These are phyloP conservation scores for Mormyrus lacerda DNA, from an alignment of 2,113 vertebrate genomes.

Conservation along the genomic window DNA sequence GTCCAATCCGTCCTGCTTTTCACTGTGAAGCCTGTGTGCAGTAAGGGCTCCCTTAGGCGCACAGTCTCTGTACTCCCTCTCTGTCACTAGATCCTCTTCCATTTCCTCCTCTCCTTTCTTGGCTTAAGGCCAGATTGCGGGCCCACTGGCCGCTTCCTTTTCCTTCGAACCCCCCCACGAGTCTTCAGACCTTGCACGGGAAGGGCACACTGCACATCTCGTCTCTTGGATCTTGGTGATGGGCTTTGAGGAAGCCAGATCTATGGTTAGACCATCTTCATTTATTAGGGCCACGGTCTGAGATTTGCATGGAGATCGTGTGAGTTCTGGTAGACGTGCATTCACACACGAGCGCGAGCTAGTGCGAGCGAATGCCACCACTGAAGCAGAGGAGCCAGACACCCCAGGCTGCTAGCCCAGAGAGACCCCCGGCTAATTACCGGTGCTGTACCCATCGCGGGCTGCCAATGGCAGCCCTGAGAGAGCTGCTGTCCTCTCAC, in stretches of 20 bases:
- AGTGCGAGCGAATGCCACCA: background rate
- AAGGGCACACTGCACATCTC: background rate
- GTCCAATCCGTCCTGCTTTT: background rate
- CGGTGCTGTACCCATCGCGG: slow-evolving; percentile 32
- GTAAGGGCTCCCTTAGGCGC: background rate
- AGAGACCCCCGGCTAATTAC: slow-evolving; percentile 30
- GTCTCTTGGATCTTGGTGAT: background rate
- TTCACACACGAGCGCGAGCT: background rate
- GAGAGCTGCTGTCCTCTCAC: slow-evolving; percentile 30
- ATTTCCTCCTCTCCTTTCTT: slow-evolving; percentile 6
- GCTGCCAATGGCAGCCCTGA: slow-evolving; percentile 25
- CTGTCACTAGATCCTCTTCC: background rate
- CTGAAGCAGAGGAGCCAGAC: background rate
- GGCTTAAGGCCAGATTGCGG: background rate
- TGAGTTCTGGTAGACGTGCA: background rate
- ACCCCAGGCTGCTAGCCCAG: background rate
- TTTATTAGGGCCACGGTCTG: background rate
- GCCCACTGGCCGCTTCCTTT: background rate
- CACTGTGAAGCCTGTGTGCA: background rate
- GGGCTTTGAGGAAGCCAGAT: background rate
- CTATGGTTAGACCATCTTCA: background rate
- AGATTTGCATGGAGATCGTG: background rate
- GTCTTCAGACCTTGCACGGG: background rate
- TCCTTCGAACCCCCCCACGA: background rate
- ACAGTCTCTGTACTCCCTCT: background rate